Conservation (phyloP, 1,140 invertebrate genomes). For the Drosophila sucinea region DNA sequence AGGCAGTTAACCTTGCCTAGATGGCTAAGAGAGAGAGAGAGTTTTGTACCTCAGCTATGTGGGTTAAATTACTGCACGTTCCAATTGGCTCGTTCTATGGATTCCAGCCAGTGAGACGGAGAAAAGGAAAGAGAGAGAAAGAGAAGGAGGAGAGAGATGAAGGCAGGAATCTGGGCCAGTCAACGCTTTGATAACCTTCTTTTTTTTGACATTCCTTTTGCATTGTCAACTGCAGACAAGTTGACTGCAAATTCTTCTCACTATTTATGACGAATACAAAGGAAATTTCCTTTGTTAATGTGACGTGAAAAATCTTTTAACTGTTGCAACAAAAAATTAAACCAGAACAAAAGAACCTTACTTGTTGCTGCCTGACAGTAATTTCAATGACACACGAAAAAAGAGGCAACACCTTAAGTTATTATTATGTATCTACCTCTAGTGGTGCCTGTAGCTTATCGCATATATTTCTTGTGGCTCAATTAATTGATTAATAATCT, state of each 20-base stretch:
- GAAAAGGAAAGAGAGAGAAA: background rate
- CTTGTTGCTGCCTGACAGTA: slow-evolving; percentile 20
- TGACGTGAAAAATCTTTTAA: slow-evolving; percentile 48
- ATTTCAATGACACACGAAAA: slow-evolving; percentile 16
- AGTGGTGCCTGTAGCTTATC: background rate
- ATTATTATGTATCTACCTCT: background rate
- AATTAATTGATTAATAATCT: slow-evolving; percentile 62
- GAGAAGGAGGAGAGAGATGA: background rate
- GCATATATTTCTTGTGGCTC: background rate
- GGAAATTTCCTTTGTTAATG: slow-evolving; percentile 31
- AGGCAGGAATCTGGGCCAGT: slow-evolving; percentile 20
- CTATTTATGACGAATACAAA: slow-evolving; percentile 31
- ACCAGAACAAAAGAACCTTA: slow-evolving; percentile 11
- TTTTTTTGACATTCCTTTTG: slow-evolving; percentile 56
- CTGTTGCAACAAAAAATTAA: slow-evolving; percentile 34
- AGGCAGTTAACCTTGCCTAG: slow-evolving; percentile 44
- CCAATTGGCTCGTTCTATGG: slow-evolving; percentile 52
- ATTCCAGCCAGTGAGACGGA: background rate
- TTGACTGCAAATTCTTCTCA: slow-evolving; percentile 54
- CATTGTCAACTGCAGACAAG: slow-evolving; percentile 52
- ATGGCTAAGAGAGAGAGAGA: background rate
- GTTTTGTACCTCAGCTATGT: slow-evolving; percentile 17
- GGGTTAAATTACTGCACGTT: slow-evolving; percentile 56
- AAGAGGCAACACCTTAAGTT: slow-evolving; percentile 6
- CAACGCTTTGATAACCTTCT: slow-evolving; percentile 30